Evolutionary conservation across 2,113 vertebrate genomes (phyloP), one percentile per base, ranked within the genome.

Genomic region (Takifugu flavidus): DNA sequence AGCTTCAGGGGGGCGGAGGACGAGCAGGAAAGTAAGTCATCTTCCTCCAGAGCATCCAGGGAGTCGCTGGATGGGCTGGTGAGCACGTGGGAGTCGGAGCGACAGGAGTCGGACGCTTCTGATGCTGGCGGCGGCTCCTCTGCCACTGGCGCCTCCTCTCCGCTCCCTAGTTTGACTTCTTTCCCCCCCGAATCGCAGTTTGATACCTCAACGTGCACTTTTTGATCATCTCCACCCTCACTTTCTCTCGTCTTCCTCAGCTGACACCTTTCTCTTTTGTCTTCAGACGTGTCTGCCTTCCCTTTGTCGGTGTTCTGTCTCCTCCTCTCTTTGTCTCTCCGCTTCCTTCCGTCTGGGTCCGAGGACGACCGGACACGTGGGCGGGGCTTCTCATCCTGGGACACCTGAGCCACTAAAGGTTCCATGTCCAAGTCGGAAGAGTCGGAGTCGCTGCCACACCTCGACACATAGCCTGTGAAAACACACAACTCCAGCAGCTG

Each of bases 1-100:
- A 77, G 61, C 25, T 80, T 70, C 14, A 72, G 25, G 0, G 50
- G 15, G 58, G 90, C 92, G 43, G 91, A 91, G 56, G 92, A 92
- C 47, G 93, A 95, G 54, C 93, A 93, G 0, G 91, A 4, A 75
- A 94, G 42, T 67, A 92, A 53, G 71, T 94, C 94, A 0, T 98
- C 95, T 59, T 96, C 95, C 67, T 98, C 94, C 69, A 99, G 76
- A 1, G 93, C 94, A 0, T 95, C 95, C 45, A 96, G 66, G 8
- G 96, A 98, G 81, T 98, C 95, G 0, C 93, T 95, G 3, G 95
- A 99, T 47, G 91, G 91, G 20, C 95, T 98, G 31, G 87, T 92
- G 78, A 93, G 82, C 66, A 91, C 90, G 11, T 63, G 83, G 1
- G 86, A 89, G 65, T 91, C 94, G 0, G 90, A 90, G 11, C 91